Conservation (phyloP, 2,888 invertebrate genomes). For the Hirtodrosophila cameraria region DNA sequence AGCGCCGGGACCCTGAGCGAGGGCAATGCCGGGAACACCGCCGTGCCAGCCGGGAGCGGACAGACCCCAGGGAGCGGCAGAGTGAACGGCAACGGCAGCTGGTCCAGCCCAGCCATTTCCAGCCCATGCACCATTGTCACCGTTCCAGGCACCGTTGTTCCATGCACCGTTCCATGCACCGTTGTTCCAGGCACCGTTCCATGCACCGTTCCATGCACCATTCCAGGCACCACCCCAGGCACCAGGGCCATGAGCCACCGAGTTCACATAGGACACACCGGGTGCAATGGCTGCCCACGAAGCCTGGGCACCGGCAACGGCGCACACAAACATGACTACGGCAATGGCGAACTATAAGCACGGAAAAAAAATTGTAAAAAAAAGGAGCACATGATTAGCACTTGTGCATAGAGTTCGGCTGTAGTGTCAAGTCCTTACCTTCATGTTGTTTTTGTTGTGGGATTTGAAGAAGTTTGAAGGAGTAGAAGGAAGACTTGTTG, state of each 20-base stretch:
- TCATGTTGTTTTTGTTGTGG: constrained; percentile 81
- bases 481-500: constrained; percentile 76
- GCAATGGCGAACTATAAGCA: constrained; percentile 78
- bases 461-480: constrained; percentile 59
- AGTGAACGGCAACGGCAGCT: constrained; percentile 71
- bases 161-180: constrained; percentile 48
- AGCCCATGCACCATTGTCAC: constrained; percentile 55
- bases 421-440: constrained; percentile 66
- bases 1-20: constrained; percentile 79
- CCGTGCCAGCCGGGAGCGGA: constrained; percentile 82
- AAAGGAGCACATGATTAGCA: not conserved
- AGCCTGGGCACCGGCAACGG: constrained; percentile 81
- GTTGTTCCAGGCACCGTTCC: constrained; percentile 66
- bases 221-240: constrained; percentile 66
- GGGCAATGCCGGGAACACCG: constrained; percentile 83
- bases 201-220: constrained; percentile 69
- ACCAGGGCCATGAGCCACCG: constrained; percentile 72
- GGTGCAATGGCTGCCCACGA: constrained; percentile 77
- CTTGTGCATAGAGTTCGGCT: not conserved
- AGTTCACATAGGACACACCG: constrained; percentile 79
- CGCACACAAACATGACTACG: constrained; percentile 83
- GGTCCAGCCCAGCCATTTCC: constrained; percentile 67
- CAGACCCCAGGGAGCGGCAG: constrained; percentile 67
- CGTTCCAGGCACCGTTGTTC: too few relatives aligned
- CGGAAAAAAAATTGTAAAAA: not conserved